Base-by-base conservation (phyloP, 2,888 invertebrate genomes). In the Smittia aterrima region DNA sequence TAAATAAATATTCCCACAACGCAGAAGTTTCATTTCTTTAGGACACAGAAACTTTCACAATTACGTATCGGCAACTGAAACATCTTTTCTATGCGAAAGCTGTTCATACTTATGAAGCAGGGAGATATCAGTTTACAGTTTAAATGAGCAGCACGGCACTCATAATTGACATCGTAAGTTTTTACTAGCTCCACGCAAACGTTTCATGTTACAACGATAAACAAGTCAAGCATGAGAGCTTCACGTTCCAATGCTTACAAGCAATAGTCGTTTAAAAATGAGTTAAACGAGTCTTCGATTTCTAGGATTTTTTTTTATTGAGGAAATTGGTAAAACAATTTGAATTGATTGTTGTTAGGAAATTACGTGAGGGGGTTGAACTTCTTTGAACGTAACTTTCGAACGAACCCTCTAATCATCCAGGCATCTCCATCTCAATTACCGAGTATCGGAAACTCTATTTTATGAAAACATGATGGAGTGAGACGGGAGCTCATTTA, bases 221-320 rank as follows among this genome's bases (percentile, higher is more conserved):
- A 27, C n/a, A 66, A 47, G 47, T n/a, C 6, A 18, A 66, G 16
- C 41, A 11, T 18, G 32, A 3, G 32, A 32, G 32, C 32, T 32
- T 32, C 4, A 3, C 32, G 4, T 38, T 13, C 38, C 40, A n/a
- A 7, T 67, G 38, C 38, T 67, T 40, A 40, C 67, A 38, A 22
- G 32, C 3, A 67, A 66, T 24, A 67, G 67, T 67, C 67, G 40
- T 67, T 67, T 41, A 67, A 67, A 67, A 67, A 67, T 67, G 67
- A 67, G 67, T 67, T 67, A 67, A 64, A 27, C 13, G 64, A 58
- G 18, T 6, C 4, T 6, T 3, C 32, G 9, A n/a, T n/a, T n/a
- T n/a, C n/a, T n/a, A n/a, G n/a, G n/a, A n/a, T n/a, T n/a, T n/a
- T n/a, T n/a, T n/a, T n/a, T n/a, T n/a, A n/a, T n/a, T n/a, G n/a